Percentiles rank a stretch among this genome's conserved stretches.
phyloP scores from a whole-genome alignment of 2,113 vertebrate genomes.

The Epinephelus lanceolatus region DNA sequence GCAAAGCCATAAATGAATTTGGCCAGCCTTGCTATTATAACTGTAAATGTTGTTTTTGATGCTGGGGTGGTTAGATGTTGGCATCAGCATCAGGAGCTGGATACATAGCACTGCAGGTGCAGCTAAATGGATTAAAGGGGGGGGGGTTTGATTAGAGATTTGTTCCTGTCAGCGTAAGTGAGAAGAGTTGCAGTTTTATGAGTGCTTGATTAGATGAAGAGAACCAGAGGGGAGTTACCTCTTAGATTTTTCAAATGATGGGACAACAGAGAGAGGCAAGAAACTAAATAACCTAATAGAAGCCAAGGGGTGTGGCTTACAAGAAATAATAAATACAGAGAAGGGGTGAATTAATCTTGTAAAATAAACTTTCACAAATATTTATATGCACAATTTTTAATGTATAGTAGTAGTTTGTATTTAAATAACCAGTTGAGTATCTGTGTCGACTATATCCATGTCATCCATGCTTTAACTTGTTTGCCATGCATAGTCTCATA shows the following conservation, averaged over 20 bases:
- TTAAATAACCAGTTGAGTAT: not conserved
- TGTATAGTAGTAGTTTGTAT: not conserved
- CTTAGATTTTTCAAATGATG: not conserved
- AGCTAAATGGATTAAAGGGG: not conserved
- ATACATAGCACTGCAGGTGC: not conserved
- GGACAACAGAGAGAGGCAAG: not conserved
- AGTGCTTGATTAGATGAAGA: not conserved
- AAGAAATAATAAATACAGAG: conserved; percentile 7
- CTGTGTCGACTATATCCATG: not conserved
- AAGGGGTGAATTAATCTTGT: not conserved
- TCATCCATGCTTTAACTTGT: not conserved
- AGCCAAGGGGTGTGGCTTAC: not conserved
- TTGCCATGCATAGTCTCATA: not conserved
- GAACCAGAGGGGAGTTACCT: conserved; percentile 7
- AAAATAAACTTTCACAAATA: too few relatives aligned
- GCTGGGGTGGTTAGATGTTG: not conserved
- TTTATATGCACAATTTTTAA: not conserved
- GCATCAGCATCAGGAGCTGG: not conserved
- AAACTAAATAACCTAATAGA: not conserved
- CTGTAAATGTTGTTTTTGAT: not conserved
- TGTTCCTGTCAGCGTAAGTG: not conserved
- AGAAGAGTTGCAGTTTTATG: conserved; percentile 6
- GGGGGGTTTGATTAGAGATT: not conserved
- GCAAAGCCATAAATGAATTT: not conserved
- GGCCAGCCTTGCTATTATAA: not conserved